These are phyloP conservation scores for Hylaea fasciaria DNA, from an alignment of 2,888 invertebrate species.

Conservation along the genomic window DNA sequence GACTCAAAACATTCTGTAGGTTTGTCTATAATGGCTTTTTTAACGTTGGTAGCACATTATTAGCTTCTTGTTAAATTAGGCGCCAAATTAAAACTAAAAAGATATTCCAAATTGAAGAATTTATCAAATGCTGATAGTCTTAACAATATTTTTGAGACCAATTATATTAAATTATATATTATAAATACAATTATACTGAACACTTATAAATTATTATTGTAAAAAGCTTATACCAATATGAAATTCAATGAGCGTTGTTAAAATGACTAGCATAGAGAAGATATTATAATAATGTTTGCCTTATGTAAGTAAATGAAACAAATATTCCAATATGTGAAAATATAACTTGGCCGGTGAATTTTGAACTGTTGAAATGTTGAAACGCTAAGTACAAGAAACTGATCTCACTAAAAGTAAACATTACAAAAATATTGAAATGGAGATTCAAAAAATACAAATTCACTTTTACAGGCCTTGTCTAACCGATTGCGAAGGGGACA, in stretches of 20 bases:
- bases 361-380: neutral
- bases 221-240: constrained; percentile 45
- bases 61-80: neutral
- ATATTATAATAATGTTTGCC: constrained; percentile 40
- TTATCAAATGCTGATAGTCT: neutral
- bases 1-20: too few species aligned
- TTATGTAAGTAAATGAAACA: neutral
- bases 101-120: neutral
- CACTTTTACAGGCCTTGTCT: too few species aligned
- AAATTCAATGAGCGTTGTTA: constrained; percentile 49
- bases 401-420: too few species aligned
- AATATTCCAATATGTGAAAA: neutral
- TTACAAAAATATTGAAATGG: neutral
- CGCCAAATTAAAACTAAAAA: neutral
- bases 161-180: neutral
- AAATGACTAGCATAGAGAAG: constrained; percentile 68
- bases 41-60: too few species aligned
- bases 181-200: constrained; percentile 31
- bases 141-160: too few species aligned
- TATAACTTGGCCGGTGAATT: neutral
- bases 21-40: too few species aligned
- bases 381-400: neutral
- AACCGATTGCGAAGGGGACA: too few species aligned
- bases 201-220: constrained; percentile 35
- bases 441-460: constrained; percentile 1